phyloP scores from a whole-genome alignment of 1,140 invertebrate genomes.

The Probaryconus sp. region DNA sequence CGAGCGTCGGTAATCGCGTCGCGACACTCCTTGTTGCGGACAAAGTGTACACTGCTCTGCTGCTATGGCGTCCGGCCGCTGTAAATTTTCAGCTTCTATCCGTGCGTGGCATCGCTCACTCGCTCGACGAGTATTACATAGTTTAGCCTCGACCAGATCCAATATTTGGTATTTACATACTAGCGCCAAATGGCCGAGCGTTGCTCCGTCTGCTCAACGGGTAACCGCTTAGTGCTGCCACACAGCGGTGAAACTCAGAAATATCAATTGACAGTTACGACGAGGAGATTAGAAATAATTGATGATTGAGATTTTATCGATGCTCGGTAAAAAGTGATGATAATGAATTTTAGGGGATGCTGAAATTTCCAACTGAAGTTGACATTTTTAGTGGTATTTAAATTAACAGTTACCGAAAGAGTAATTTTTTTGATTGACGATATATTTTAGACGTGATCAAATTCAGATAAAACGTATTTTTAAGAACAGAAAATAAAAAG shows the following conservation, averaged over 20 bases:
- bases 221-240: constrained; percentile 25
- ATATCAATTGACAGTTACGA: not conserved
- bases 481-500: too few species aligned
- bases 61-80: constrained; percentile 70
- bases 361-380: too few species aligned
- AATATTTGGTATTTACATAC: constrained; percentile 57
- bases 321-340: too few species aligned
- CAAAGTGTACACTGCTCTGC: constrained; percentile 70
- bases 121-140: constrained; percentile 46
- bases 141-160: constrained; percentile 58
- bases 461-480: too few species aligned
- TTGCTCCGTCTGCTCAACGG: constrained; percentile 9
- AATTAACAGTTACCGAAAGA: too few species aligned
- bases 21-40: constrained; percentile 60
- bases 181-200: constrained; percentile 54
- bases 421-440: too few species aligned
- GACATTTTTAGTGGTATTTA: too few species aligned
- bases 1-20: constrained; percentile 76
- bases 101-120: constrained; percentile 61
- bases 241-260: too few species aligned
- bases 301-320: too few species aligned
- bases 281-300: not conserved
- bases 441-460: too few species aligned
- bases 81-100: constrained; percentile 58
- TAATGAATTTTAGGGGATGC: too few species aligned